Percentiles rank a stretch among this genome's conserved stretches.
Conservation (phyloP, 2,888 invertebrate species). For the Drepana falcataria region DNA sequence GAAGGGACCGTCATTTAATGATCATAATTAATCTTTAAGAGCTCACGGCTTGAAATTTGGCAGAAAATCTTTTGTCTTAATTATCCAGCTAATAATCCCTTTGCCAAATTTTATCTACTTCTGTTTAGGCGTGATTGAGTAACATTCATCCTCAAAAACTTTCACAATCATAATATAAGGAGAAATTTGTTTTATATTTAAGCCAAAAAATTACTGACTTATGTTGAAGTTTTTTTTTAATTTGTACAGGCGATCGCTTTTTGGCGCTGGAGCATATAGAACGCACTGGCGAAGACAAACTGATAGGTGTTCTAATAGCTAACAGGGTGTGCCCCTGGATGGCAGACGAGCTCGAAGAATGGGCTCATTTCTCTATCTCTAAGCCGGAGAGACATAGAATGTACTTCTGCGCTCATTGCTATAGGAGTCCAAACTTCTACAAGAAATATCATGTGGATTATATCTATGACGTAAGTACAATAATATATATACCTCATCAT, state of each 20-base stretch:
- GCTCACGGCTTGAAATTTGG: too few relatives aligned
- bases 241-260: constrained; percentile 45
- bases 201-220: too few relatives aligned
- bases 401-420: constrained; percentile 73
- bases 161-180: too few relatives aligned
- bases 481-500: too few relatives aligned
- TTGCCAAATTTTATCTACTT: too few relatives aligned
- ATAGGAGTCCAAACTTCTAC: constrained; percentile 65
- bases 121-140: too few relatives aligned
- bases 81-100: too few relatives aligned
- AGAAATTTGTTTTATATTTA: too few relatives aligned
- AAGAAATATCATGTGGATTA: constrained; percentile 57
- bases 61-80: too few relatives aligned
- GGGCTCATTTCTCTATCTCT: constrained; percentile 63
- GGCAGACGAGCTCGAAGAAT: constrained; percentile 67
- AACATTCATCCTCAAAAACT: too few relatives aligned
- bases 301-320: constrained; percentile 71
- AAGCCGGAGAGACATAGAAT: constrained; percentile 60
- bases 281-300: constrained; percentile 49
- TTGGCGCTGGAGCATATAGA: constrained; percentile 48
- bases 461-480: constrained; percentile 70
- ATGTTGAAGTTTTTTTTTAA: not conserved
- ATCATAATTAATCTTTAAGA: too few relatives aligned
- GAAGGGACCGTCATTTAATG: too few relatives aligned
- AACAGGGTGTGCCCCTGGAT: constrained; percentile 72